phyloP scores from a whole-genome alignment of 92 coral and sea anemone genomes.

The Zoanthus gigantus region DNA sequence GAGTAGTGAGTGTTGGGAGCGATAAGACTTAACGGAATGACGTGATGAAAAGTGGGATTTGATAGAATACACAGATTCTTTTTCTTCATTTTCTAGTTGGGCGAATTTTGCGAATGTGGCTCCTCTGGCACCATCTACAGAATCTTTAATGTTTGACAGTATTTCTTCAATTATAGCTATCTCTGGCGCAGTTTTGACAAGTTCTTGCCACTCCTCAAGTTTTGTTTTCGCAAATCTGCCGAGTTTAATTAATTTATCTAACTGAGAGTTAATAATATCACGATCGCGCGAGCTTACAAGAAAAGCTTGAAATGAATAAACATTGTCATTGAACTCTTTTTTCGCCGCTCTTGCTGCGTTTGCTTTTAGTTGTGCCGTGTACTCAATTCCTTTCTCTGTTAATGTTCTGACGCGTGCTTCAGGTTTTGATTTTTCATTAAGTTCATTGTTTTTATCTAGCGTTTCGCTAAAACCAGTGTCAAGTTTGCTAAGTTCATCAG shows the following conservation, averaged over 20 bases:
- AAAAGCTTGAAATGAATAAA: background rate
- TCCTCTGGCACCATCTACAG: conserved; percentile 2
- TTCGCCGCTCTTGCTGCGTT: conserved; percentile 51
- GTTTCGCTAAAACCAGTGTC: conserved; percentile 56
- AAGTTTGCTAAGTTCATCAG: background rate
- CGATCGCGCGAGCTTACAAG: conserved; percentile 12
- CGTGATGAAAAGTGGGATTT: conserved; percentile 15
- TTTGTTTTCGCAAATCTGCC: background rate
- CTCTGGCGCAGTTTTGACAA: conserved; percentile 10
- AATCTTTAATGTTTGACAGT: background rate
- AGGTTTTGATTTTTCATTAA: conserved; percentile 1
- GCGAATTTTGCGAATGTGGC: background rate
- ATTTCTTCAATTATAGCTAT: background rate
- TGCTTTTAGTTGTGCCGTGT: conserved; percentile 38
- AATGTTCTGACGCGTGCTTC: conserved; percentile 61
- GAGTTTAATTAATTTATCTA: conserved; percentile 8
- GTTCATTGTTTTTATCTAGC: background rate
- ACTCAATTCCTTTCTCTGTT: conserved; percentile 69
- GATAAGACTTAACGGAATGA: conserved; percentile 20
- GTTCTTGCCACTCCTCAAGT: conserved; percentile 20
- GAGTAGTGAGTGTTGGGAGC: conserved; percentile 15
- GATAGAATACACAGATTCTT: background rate
- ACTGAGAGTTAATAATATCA: background rate
- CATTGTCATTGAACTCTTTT: conserved; percentile 44
- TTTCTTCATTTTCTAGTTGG: conserved; percentile 13